Percentiles rank a stretch among this genome's conserved stretches.
Conservation (phyloP, 2,888 invertebrate species). For the Mimas tiliae region DNA sequence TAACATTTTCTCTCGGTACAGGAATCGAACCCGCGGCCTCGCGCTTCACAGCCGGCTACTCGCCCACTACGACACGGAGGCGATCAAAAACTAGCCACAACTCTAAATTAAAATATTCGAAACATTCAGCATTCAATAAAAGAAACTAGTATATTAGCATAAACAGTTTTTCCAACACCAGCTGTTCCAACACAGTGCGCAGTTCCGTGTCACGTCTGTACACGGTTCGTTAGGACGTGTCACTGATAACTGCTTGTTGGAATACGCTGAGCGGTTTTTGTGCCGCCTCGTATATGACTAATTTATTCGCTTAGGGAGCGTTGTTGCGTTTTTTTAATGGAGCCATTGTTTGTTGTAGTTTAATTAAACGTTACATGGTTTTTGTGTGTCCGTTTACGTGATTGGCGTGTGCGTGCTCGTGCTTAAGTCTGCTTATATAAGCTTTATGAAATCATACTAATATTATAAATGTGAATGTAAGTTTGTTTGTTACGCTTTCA, state of each 20-base stretch:
- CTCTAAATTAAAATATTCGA: too few species aligned
- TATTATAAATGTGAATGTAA: background rate
- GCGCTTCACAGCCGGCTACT: too few species aligned
- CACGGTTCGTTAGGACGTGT: background rate
- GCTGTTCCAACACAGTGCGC: slow-evolving; percentile 7
- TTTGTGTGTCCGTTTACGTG: background rate
- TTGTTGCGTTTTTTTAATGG: slow-evolving; percentile 15
- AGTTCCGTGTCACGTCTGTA: slow-evolving; percentile 9
- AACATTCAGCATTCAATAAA: slow-evolving; percentile 1
- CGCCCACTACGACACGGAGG: too few species aligned
- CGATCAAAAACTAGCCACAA: too few species aligned
- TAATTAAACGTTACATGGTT: slow-evolving; percentile 12
- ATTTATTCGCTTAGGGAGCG: slow-evolving; percentile 16
- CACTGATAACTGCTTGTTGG: slow-evolving; percentile 19
- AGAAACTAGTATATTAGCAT: slow-evolving; percentile 12
- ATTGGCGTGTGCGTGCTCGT: slow-evolving; percentile 12
- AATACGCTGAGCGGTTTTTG: slow-evolving; percentile 19
- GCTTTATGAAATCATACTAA: background rate
- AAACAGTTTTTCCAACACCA: slow-evolving; percentile 9
- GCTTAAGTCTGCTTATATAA: background rate
- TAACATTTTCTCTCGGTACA: too few species aligned
- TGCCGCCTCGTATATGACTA: slow-evolving; percentile 9
- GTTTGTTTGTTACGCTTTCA: too few species aligned
- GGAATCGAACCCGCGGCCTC: too few species aligned
- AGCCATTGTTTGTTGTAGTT: slow-evolving; percentile 6